Base-by-base conservation (phyloP, 2,113 vertebrate species). In the Clinocottus analis region DNA sequence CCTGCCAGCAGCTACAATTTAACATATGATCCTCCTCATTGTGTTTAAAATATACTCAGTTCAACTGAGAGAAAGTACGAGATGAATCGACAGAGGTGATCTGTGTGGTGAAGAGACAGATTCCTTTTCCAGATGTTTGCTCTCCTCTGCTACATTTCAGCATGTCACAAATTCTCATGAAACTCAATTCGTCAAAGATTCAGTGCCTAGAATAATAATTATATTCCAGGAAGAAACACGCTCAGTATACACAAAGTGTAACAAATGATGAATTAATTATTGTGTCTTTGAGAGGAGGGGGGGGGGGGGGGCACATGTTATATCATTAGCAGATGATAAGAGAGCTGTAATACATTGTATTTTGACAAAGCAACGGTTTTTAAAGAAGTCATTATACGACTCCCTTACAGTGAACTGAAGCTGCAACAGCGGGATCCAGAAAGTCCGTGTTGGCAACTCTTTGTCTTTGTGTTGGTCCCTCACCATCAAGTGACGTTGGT, bases 81-180 rank as follows among this genome's bases (percentile, higher is more conserved):
- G 41, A 78, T 77, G 80, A 82, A 86, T 79, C 10, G 72, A 88
- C 51, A 16, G 75, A 69, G 51, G 63, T 79, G 77, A 72, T 69
- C 37, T 68, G 59, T 75, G 85, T 19, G 82, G 66, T 37, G 75
- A 74, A 62, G 65, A 86, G 55, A 64, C 77, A 79, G 88, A 94
- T 85, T 84, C 78, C 53, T 89, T 88, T 91, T 91, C 93, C 94
- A 95, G 94, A 95, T 95, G 94, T 93, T 89, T 86, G 49, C 64
- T 83, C 86, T 90, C 89, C 59, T 86, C 84, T 83, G 84, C 80
- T 85, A 66, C 85, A 83, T 74, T 86, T 90, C 79, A 84, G 66
- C 74, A 71, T 89, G 81, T 87, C 82, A 70, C 68, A 78, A 55
- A 83, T 84, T 90, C 85, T 92, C 73, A 75, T 85, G 43, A 70